Evolutionary conservation across 2,888 invertebrate species (phyloP).

Genomic region (Taenaris catops): DNA sequence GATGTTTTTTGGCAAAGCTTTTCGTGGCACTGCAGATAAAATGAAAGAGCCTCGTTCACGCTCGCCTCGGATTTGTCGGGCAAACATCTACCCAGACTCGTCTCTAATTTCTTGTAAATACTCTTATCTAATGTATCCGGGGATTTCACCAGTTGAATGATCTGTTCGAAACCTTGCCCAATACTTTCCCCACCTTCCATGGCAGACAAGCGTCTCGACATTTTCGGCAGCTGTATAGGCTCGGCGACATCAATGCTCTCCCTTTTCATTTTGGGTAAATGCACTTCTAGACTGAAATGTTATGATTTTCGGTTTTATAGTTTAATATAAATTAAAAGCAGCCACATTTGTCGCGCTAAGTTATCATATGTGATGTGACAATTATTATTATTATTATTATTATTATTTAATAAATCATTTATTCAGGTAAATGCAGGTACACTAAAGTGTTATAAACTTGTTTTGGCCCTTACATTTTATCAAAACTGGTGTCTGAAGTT

Average conservation of each 20-base stretch:
- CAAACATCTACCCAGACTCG: slow-evolving; percentile 50
- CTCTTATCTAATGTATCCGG: slow-evolving; percentile 53
- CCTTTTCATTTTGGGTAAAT: slow-evolving; percentile 57
- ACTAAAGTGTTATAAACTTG: too few species aligned
- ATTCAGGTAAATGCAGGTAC: too few species aligned
- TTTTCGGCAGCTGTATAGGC: slow-evolving; percentile 58
- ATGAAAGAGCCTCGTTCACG: slow-evolving; percentile 56
- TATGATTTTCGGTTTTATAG: too few species aligned
- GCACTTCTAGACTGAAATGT: slow-evolving; percentile 62
- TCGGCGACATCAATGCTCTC: slow-evolving; percentile 69
- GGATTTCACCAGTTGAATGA: slow-evolving; percentile 45
- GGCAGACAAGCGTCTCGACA: slow-evolving; percentile 63
- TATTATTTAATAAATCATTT: too few species aligned
- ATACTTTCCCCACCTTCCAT: slow-evolving; percentile 55
- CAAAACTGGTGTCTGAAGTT: too few species aligned
- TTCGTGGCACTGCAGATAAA: slow-evolving; percentile 53
- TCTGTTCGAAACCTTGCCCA: slow-evolving; percentile 43
- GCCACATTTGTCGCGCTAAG: too few species aligned
- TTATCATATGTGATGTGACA: too few species aligned
- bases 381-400: too few species aligned
- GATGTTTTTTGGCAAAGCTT: slow-evolving; percentile 51
- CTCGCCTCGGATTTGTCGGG: slow-evolving; percentile 66
- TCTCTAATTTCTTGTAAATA: slow-evolving; percentile 50
- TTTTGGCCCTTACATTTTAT: too few species aligned
- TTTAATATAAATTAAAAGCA: too few species aligned